Evolutionary conservation across 2,797 vertebrate genomes (phyloP).

Genomic region (Pseudomugil tenellus): DNA sequence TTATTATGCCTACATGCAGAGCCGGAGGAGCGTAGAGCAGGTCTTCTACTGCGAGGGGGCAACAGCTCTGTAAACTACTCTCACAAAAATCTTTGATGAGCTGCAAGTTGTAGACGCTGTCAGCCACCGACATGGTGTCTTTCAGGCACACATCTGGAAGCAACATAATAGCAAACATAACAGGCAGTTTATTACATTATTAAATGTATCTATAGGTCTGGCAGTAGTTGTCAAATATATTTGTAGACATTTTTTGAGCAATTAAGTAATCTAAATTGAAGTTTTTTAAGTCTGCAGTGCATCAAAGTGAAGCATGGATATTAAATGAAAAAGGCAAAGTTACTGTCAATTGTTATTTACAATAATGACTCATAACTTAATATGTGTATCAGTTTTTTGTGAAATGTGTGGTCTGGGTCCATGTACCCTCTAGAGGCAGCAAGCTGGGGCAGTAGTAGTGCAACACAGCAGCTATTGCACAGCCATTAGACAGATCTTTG

Average conservation of each 20-base stretch:
- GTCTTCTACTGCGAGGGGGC: slow-evolving; percentile 88
- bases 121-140: slow-evolving; percentile 92
- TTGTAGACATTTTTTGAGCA: not conserved
- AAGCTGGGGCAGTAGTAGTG: slow-evolving; percentile 90
- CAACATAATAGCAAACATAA: slow-evolving; percentile 2
- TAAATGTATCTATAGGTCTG: not conserved
- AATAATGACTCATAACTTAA: not conserved
- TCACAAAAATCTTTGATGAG: slow-evolving; percentile 87
- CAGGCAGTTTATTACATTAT: not conserved
- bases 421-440: slow-evolving; percentile 87
- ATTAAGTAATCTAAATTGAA: not conserved
- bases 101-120: slow-evolving; percentile 93
- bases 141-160: slow-evolving; percentile 90
- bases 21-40: slow-evolving; percentile 87
- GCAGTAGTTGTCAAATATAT: not conserved
- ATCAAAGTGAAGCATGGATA: not conserved
- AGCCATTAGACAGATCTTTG: slow-evolving; percentile 91
- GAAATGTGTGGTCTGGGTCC: slow-evolving; percentile 9
- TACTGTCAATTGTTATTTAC: not conserved
- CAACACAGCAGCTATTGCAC: slow-evolving; percentile 86
- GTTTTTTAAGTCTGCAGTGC: not conserved
- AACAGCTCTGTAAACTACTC: slow-evolving; percentile 84
- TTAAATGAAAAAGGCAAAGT: not conserved
- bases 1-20: slow-evolving; percentile 78
- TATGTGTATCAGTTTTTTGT: slow-evolving; percentile 12